Evolutionary conservation across 2,888 invertebrate genomes (phyloP).

Genomic region (Ephialtes manifestator): DNA sequence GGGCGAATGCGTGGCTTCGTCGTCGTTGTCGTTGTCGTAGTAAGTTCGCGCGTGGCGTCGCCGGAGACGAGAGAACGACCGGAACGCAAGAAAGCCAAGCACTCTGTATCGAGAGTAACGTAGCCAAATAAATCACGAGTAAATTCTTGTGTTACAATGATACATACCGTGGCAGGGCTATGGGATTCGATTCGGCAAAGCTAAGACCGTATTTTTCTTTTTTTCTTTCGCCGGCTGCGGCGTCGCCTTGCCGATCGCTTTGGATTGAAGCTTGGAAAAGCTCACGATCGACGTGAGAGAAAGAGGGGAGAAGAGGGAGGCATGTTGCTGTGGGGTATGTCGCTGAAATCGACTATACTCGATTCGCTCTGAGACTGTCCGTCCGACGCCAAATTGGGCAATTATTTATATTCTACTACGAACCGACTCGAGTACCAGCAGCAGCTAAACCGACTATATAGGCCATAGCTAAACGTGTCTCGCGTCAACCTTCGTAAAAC

Average conservation of each 20-base stretch:
- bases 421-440: conserved; percentile 28
- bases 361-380: conserved; percentile 71
- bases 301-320: conserved; percentile 15
- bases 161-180: conserved; percentile 44
- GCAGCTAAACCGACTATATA: conserved; percentile 36
- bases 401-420: conserved; percentile 78
- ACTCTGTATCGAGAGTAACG: conserved; percentile 73
- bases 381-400: conserved; percentile 77
- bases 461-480: conserved; percentile 24
- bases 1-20: conserved; percentile 65
- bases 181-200: conserved; percentile 73
- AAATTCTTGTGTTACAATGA: conserved; percentile 65
- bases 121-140: conserved; percentile 75
- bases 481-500: conserved; percentile 40
- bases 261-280: conserved; percentile 64
- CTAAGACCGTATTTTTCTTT: conserved; percentile 65
- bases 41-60: conserved; percentile 29
- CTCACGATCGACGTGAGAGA: conserved; percentile 42
- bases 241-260: conserved; percentile 65
- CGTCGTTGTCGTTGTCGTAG: conserved; percentile 51
- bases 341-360: conserved; percentile 60
- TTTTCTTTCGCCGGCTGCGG: conserved; percentile 50
- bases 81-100: conserved; percentile 70
- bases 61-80: conserved; percentile 60
- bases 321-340: conserved; percentile 21